Evolutionary conservation across 2,113 vertebrate genomes (phyloP), one percentile per base, ranked within the genome.

Genomic region (Hemiscyllium ocellatum): DNA sequence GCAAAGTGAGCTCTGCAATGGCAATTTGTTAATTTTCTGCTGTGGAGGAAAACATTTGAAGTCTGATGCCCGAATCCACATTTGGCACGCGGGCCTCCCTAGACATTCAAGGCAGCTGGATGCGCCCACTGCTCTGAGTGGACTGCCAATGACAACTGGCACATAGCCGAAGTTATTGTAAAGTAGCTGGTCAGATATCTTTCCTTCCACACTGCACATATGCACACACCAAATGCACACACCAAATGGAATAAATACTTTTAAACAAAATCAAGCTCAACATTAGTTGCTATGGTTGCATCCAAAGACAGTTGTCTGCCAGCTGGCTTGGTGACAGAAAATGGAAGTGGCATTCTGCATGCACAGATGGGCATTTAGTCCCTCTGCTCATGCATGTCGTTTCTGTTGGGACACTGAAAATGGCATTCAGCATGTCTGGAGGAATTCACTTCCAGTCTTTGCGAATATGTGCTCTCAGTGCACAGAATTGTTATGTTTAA

Each of bases 341-440:
- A 47, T 47, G 15, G 24, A 50, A 72, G 68, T 17, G 94, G 12
- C 69, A 52, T 72, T 95, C 61, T 66, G 56, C 56, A 19, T n/a
- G 56, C 56, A 61, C 89, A 66, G 89, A 91, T 65, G 89, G 94
- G 22, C 69, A 72, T 50, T 95, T 72, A 95, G 68, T 72, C 94
- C 94, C 94, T 95, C 68, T 50, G 47, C 66, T 95, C 42, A 72
- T 47, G 94, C 94, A 72, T 70, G 29, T 72, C 69, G 3, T 72
- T 95, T 72, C 94, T 50, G 8, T 52, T 68, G 68, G 42, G 68
- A 95, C 37, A 50, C 3, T 42, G 42, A 70, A 95, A 72, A 29
- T 95, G 94, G 94, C 19, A 94, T 95, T 52, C 42, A 95, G 94
- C 37, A 50, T 95, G 42, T 95, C 66, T 47, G 47, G 47, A 95